These are phyloP conservation scores for Euphysa ruthae DNA, from an alignment of 30 jellyfish, hydroid and myxozoan species.

Conservation along the genomic window DNA sequence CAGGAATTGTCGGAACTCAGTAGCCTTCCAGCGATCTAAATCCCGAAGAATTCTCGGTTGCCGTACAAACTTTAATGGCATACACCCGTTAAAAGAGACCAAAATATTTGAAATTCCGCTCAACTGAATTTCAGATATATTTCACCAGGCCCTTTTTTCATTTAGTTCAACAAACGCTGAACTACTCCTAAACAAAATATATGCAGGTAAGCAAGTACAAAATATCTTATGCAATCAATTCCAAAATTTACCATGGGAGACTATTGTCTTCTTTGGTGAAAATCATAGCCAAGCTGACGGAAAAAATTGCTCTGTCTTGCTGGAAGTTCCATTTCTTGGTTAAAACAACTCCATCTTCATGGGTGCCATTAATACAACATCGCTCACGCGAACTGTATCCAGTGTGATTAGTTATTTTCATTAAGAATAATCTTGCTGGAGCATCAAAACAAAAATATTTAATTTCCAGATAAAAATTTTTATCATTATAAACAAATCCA, in stretches of 20 bases:
- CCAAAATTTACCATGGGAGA: no score
- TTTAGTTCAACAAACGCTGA: not conserved
- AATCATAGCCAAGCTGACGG: constrained; percentile 9
- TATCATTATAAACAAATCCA: constrained; percentile 6
- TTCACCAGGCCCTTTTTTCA: constrained; percentile 23
- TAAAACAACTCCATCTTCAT: constrained; percentile 32
- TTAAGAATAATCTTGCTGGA: constrained; percentile 48
- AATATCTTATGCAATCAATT: no score
- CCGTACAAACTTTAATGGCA: constrained; percentile 40
- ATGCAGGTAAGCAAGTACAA: constrained; percentile 16
- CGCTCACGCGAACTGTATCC: constrained; percentile 44
- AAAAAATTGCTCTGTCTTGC: not conserved
- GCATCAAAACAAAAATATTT: constrained; percentile 36
- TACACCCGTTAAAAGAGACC: constrained; percentile 10
- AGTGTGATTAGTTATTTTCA: constrained; percentile 24
- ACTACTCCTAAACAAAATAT: constrained; percentile 34
- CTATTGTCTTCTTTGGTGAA: constrained; percentile 22
- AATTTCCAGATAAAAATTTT: not conserved
- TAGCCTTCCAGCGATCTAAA: constrained; percentile 51
- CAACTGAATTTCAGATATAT: constrained; percentile 12
- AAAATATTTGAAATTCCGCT: constrained; percentile 24
- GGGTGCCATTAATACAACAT: constrained; percentile 28
- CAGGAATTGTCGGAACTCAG: constrained; percentile 47
- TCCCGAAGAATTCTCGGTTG: constrained; percentile 40
- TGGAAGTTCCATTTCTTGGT: constrained; percentile 1